These are phyloP conservation scores for Leptinotarsa texana DNA, from an alignment of 1,140 invertebrate species.

Conservation along the genomic window DNA sequence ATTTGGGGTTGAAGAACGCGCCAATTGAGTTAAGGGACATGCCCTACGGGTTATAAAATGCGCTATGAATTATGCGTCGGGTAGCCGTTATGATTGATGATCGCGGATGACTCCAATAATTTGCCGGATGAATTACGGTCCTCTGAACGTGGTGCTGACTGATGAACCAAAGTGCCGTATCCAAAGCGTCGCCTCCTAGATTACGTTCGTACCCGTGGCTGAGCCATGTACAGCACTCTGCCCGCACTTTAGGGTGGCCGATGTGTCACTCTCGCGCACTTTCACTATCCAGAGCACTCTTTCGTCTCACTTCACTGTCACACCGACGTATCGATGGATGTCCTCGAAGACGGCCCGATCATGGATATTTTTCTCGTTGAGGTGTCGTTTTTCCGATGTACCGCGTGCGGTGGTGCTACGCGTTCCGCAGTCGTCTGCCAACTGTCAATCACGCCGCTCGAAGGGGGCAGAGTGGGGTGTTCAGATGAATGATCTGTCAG, in stretches of 20 bases:
- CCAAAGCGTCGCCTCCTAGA: conserved; percentile 40
- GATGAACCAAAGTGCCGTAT: conserved; percentile 14
- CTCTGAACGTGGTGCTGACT: not conserved
- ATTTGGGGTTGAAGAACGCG: not conserved
- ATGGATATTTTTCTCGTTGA: conserved; percentile 40
- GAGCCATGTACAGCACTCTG: conserved; percentile 67
- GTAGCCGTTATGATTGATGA: conserved; percentile 34
- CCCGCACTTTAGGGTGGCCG: conserved; percentile 58
- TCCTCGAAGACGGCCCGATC: conserved; percentile 43
- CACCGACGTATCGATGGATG: conserved; percentile 38
- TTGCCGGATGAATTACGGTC: conserved; percentile 37
- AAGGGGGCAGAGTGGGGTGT: conserved; percentile 59
- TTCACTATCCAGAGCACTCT: conserved; percentile 31
- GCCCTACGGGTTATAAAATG: too few species aligned
- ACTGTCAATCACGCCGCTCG: conserved; percentile 67
- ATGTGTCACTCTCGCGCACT: conserved; percentile 54
- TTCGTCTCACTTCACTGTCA: conserved; percentile 50
- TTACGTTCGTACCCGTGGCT: conserved; percentile 63
- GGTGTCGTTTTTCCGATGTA: conserved; percentile 29
- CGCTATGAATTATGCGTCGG: not conserved
- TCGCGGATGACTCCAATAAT: conserved; percentile 30
- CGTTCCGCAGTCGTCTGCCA: conserved; percentile 68
- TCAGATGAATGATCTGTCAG: conserved; percentile 57
- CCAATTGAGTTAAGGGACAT: too few species aligned
- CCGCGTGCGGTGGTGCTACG: conserved; percentile 61